Conservation (phyloP, 2,797 vertebrate genomes). For the Betta splendens region DNA sequence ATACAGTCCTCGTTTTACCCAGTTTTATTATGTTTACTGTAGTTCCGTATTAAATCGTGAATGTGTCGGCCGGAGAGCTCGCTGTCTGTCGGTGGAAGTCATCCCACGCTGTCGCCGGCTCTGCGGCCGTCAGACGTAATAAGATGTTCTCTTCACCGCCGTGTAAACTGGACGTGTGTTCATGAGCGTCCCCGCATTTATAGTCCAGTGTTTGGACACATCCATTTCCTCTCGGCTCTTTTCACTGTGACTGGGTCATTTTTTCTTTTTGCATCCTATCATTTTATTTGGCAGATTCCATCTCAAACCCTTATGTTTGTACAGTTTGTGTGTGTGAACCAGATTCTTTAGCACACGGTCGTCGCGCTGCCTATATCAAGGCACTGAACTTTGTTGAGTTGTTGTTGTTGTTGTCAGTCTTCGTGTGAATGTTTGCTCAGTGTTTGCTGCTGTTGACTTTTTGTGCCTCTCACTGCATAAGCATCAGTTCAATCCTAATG, state of each 20-base stretch:
- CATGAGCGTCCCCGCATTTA: too few species aligned
- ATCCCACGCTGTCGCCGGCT: conserved; percentile 26
- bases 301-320: neutral
- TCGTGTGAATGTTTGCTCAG: neutral
- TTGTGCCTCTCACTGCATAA: conserved; percentile 8
- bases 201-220: conserved; percentile 7
- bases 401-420: neutral
- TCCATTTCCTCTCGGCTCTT: conserved; percentile 29
- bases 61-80: conserved; percentile 21
- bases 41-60: conserved; percentile 33
- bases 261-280: conserved; percentile 10
- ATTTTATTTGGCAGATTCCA: conserved; percentile 35
- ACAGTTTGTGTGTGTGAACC: neutral
- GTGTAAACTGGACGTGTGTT: conserved; percentile 3
- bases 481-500: neutral
- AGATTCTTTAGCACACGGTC: neutral
- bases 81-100: conserved; percentile 27
- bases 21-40: conserved; percentile 28
- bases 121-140: conserved; percentile 5
- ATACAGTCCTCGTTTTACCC: conserved; percentile 15
- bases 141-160: conserved; percentile 1
- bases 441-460: neutral
- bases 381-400: too few species aligned
- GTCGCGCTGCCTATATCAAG: too few species aligned
- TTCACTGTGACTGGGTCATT: too few species aligned